Evolutionary conservation across 2,888 invertebrate genomes (phyloP), one percentile per base, ranked within the genome.

Genomic region (Drosophila antonietae): DNA sequence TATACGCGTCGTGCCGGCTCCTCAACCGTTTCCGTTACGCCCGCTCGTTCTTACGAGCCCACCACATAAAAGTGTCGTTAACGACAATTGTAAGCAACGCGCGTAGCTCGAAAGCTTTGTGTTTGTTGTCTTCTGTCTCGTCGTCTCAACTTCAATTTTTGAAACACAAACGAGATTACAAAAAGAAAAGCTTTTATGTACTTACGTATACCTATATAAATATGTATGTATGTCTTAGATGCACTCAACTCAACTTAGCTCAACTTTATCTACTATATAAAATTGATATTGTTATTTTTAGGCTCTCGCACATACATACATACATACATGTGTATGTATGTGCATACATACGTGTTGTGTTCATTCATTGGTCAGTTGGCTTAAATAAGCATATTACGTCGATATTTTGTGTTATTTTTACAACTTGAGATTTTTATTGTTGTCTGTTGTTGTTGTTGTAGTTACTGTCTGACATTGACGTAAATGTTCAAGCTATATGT

Each of bases 341-440:
- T 20, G n/a, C 41, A 44, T 9, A 52, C 10, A 28, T 10, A 41
- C 23, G 39, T 28, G 18, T 7, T 62, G 44, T 46, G 58, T 65
- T 68, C 65, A 66, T 73, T 67, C 69, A 76, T 55, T 70, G 68
- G 64, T 68, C 78, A 72, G 71, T 80, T 81, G 81, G 78, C 81
- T 80, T 81, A 80, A 76, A 71, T 66, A 75, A 63, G 59, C 67
- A 73, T 61, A 68, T 73, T 76, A 68, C 67, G 80, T 70, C 64
- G 63, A 68, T 73, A 81, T 78, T 76, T 78, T 55, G 75, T 80
- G 86, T 85, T 84, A 88, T 88, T 85, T 85, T 84, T 84, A 84
- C 88, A 84, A 88, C 80, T 77, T 88, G 80, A 78, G 70, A 75
- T 80, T 73, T 46, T 35, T 31, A 15, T 31, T 49, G 66, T 44